Percentiles rank a stretch among this genome's conserved stretches.
phyloP scores from a whole-genome alignment of 1,140 invertebrate genomes.

The Diorhabda carinulata region DNA sequence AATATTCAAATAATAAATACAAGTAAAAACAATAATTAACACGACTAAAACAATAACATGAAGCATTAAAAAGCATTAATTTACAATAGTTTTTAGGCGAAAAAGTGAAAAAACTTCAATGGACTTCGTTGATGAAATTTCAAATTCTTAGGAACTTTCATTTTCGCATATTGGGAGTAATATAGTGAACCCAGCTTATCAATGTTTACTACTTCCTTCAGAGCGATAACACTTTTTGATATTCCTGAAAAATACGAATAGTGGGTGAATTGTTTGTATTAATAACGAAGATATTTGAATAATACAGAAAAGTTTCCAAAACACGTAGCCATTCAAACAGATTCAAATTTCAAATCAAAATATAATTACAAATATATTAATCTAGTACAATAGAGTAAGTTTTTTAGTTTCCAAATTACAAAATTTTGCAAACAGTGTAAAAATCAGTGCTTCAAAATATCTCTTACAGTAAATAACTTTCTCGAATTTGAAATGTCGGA shows the following conservation, averaged over 20 bases:
- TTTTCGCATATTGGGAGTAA: slow-evolving; percentile 4
- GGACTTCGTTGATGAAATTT: background rate
- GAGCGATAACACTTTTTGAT: slow-evolving; percentile 40
- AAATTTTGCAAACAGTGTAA: no score
- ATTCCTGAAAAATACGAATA: slow-evolving; percentile 31
- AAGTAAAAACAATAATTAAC: slow-evolving; percentile 20
- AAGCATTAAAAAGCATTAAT: slow-evolving; percentile 27
- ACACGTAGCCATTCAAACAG: no score
- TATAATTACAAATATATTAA: no score
- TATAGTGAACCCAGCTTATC: background rate
- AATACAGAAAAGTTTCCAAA: no score
- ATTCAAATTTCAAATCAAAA: no score
- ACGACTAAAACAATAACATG: background rate
- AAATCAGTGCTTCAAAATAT: no score
- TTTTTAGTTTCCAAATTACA: no score
- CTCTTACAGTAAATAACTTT: no score
- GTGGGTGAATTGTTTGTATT: no score
- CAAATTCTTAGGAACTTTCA: slow-evolving; percentile 35
- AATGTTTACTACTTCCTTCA: slow-evolving; percentile 24
- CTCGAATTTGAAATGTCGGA: no score
- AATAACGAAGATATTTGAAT: no score
- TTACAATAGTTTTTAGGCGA: slow-evolving; percentile 9
- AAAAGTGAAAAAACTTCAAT: background rate
- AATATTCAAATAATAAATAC: slow-evolving; percentile 32
- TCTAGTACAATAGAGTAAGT: no score